A percentile compares a stretch with the other conserved stretches of the same genome.
These are phyloP conservation scores for Harpagoxenus sublaevis DNA, from an alignment of 2,888 invertebrate genomes.

Conservation along the genomic window DNA sequence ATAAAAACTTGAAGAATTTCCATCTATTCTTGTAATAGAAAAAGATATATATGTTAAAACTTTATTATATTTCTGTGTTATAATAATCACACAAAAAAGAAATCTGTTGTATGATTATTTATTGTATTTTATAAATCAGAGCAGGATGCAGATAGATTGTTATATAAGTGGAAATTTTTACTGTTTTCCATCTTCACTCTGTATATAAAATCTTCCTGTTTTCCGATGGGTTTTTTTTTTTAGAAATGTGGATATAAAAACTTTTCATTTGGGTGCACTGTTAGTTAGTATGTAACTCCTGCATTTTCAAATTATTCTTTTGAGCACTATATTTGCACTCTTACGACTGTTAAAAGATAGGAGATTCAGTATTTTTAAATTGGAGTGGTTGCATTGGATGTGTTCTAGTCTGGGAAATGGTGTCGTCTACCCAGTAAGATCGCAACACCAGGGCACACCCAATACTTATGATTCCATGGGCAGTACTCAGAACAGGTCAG, in stretches of 20 bases:
- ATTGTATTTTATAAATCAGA: slow-evolving; percentile 27
- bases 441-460: slow-evolving; percentile 90
- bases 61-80: slow-evolving; percentile 34
- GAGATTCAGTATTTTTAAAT: slow-evolving; percentile 72
- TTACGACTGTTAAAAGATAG: slow-evolving; percentile 33
- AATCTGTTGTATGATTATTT: not conserved
- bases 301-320: slow-evolving; percentile 31
- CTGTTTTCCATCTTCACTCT: slow-evolving; percentile 23
- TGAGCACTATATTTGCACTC: slow-evolving; percentile 41
- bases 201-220: slow-evolving; percentile 31
- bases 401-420: slow-evolving; percentile 95
- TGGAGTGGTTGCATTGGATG: slow-evolving; percentile 81
- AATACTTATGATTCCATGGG: slow-evolving; percentile 96
- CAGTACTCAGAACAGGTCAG: slow-evolving; percentile 94
- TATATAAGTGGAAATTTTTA: slow-evolving; percentile 27
- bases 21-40: not conserved
- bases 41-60: slow-evolving; percentile 19
- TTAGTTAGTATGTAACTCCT: slow-evolving; percentile 32
- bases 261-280: slow-evolving; percentile 24
- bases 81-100: slow-evolving; percentile 3
- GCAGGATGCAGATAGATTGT: slow-evolving; percentile 17
- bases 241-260: slow-evolving; percentile 47
- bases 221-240: slow-evolving; percentile 1
- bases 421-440: slow-evolving; percentile 93
- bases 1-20: not conserved